Base-by-base conservation (phyloP, 2,113 vertebrate species). In the Passer domesticus region DNA sequence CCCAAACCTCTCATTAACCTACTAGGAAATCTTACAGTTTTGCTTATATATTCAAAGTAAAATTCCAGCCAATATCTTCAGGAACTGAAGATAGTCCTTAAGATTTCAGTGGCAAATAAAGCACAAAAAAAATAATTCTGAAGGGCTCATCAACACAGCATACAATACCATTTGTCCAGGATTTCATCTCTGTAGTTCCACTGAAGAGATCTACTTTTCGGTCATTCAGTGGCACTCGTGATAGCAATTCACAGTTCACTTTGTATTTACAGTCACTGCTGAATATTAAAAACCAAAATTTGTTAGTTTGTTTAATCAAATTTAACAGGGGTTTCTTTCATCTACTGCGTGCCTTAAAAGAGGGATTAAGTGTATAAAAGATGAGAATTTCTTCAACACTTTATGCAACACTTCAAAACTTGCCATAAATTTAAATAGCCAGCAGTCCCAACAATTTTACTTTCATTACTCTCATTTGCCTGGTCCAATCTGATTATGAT, bases 111-210 rank as follows among this genome's bases (percentile, higher is more conserved):
- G 6, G 22, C 31, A 69, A 80, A 67, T 31, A 67, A 87, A 53
- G 50, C 22, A 69, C 11, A 52, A 12, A 11, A 23, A 30, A 63
- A 64, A 41, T 13, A 68, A 88, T 39, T 33, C n/a, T 50, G 39
- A 39, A 86, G 33, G 5, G 27, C 73, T 73, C 59, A 83, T 6
- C 35, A 76, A n/a, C 13, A 60, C 35, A 91, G 82, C 39, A 91
- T 94, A 95, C 8, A 6, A 74, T 98, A 98, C 98, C 98, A 74
- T 96, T 97, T 74, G 79, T 92, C 96, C 41, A 80, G 15, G 95
- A 85, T 67, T 94, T 96, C 75, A 80, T 63, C 80, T 31, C 50
- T 62, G 72, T 46, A n/a, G 92, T 68, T 89, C 96, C 94, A 52
- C 75, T 86, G 84, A 58, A 70, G 49, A 56, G 39, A 46, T 56